Percentiles rank a stretch among this genome's conserved stretches.
phyloP scores from a whole-genome alignment of 1,140 invertebrate species.

The Laupala kohalensis region DNA sequence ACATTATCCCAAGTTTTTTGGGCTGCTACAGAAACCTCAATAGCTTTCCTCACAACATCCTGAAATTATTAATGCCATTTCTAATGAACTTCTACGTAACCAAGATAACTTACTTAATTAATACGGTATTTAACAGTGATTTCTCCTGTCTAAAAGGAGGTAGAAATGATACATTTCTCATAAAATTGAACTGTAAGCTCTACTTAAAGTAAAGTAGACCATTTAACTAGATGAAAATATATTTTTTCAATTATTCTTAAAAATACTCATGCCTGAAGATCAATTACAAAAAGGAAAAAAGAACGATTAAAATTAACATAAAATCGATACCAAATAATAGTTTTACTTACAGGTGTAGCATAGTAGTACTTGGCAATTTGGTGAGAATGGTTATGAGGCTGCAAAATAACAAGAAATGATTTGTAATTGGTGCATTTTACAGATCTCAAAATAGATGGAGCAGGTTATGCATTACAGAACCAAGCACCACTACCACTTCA shows the following conservation, averaged over 20 bases:
- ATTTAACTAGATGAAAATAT: no score
- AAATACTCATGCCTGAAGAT: no score
- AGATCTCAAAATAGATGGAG: no score
- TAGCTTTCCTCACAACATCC: constrained; percentile 75
- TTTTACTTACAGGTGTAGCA: constrained; percentile 50
- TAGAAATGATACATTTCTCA: no score
- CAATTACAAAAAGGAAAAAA: not conserved
- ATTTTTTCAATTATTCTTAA: no score
- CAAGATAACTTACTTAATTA: not conserved
- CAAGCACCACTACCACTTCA: no score
- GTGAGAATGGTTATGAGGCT: constrained; percentile 78
- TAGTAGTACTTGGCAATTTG: constrained; percentile 88
- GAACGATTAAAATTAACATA: not conserved
- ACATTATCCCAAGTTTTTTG: constrained; percentile 77
- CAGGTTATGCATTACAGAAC: no score
- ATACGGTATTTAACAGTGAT: no score
- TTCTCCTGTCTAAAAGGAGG: no score
- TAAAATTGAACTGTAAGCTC: no score
- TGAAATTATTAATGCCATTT: constrained; percentile 18
- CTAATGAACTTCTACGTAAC: not conserved
- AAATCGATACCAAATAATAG: not conserved
- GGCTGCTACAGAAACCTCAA: constrained; percentile 58
- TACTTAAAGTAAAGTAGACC: no score
- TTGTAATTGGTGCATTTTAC: no score
- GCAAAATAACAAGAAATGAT: constrained; percentile 25